These are phyloP conservation scores for Gymnothorax reevesii DNA, from an alignment of 2,797 vertebrate species.

Conservation along the genomic window DNA sequence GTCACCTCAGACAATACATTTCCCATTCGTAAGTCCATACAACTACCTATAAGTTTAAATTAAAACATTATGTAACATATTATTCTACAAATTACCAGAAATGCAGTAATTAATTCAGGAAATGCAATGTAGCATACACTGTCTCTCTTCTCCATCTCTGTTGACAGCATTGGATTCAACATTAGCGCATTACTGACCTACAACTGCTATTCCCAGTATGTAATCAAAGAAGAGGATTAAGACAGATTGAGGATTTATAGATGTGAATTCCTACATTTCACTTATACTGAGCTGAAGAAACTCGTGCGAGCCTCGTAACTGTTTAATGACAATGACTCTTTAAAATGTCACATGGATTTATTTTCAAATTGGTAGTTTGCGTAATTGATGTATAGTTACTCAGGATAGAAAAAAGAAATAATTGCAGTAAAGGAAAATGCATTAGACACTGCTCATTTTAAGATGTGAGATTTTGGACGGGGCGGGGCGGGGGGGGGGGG, in stretches of 20 bases:
- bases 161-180: neutral
- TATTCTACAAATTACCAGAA: neutral
- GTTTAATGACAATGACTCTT: neutral
- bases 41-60: neutral
- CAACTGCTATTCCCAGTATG: neutral
- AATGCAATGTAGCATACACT: neutral
- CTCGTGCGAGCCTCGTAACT: neutral
- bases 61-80: neutral
- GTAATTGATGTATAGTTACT: neutral
- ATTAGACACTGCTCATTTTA: neutral
- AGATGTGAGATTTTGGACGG: neutral
- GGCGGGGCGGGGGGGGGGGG: too few species aligned
- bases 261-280: neutral
- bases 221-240: neutral
- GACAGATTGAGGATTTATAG: neutral
- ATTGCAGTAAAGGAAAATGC: neutral
- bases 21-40: neutral
- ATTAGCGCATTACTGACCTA: neutral
- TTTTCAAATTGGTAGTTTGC: neutral
- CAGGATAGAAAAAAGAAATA: neutral
- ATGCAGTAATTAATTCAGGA: neutral
- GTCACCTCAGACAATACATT: neutral
- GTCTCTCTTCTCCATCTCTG: too few species aligned
- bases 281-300: neutral
- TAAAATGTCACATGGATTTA: neutral